Conservation (phyloP, 2,113 vertebrate genomes). For the Upupa epops region DNA sequence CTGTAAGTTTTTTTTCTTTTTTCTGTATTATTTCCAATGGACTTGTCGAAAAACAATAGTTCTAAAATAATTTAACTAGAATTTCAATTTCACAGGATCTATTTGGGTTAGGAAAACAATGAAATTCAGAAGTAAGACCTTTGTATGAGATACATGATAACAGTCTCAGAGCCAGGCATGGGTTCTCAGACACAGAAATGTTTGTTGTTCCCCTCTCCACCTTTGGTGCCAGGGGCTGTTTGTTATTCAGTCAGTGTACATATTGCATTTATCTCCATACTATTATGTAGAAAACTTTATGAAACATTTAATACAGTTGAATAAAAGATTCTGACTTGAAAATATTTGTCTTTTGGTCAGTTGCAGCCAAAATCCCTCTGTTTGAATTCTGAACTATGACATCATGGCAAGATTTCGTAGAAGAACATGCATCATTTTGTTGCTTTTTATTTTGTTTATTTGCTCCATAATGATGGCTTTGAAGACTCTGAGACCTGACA, state of each 20-base stretch:
- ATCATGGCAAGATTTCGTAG: conserved; percentile 92
- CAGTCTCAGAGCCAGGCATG: neutral
- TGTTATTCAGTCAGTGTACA: neutral
- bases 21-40: neutral
- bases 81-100: neutral
- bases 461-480: conserved; percentile 86
- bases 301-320: neutral
- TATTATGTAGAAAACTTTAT: neutral
- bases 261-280: neutral
- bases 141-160: neutral
- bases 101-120: neutral
- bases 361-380: conserved; percentile 47
- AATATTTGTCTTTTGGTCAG: conserved; percentile 67
- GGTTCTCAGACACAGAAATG: neutral
- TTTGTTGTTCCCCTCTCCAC: neutral
- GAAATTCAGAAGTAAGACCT: neutral
- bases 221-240: neutral
- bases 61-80: neutral
- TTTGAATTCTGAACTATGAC: conserved; percentile 76
- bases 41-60: neutral
- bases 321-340: conserved; percentile 35
- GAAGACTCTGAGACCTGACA: conserved; percentile 85
- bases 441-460: conserved; percentile 83
- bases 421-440: conserved; percentile 84
- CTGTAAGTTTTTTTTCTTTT: neutral